Evolutionary conservation across 2,113 vertebrate species (phyloP), one percentile per base, ranked within the genome.

Genomic region (Oreochromis tanganicae): DNA sequence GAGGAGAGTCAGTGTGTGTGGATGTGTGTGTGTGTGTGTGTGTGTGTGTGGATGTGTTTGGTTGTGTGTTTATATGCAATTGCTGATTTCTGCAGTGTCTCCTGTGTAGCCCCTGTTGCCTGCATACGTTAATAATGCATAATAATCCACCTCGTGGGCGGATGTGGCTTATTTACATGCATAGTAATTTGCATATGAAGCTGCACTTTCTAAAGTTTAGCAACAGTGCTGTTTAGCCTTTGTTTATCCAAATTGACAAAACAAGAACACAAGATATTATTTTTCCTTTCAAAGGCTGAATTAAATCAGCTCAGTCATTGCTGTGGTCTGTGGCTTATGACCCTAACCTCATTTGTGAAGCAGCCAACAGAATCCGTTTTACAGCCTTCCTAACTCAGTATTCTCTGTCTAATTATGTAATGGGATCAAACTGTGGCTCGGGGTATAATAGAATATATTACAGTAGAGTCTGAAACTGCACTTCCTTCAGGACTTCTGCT

Each of bases 351-450:
- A 89, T 91, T 94, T 87, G 41, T 87, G 86, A 88, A 89, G 87
- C 73, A 87, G 87, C 84, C 80, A 90, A 85, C 87, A 80, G 85
- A 36, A 88, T 89, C 90, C 38, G 21, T 93, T 94, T 91, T 83
- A 89, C 86, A 88, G 86, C 71, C 71, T 85, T 78, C 87, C 87
- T 38, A 85, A 83, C 85, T 85, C 90, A 50, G 89, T 83, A 87
- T 89, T 87, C 89, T 90, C 88, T 87, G 83, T 93, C 79, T 93
- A 91, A 95, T 94, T 94, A 90, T 93, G 83, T 93, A 94, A 90
- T 68, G 52, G 63, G 88, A 91, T 91, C 81, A 89, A 93, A 94
- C 85, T 90, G 84, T 87, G 83, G 95, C 92, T 90, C 16, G 3
- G 91, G 92, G 93, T 93, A 73, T 85, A 86, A 90, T 91, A 92